phyloP scores from a whole-genome alignment of 2,113 vertebrate genomes.

The Bubo scandiacus region DNA sequence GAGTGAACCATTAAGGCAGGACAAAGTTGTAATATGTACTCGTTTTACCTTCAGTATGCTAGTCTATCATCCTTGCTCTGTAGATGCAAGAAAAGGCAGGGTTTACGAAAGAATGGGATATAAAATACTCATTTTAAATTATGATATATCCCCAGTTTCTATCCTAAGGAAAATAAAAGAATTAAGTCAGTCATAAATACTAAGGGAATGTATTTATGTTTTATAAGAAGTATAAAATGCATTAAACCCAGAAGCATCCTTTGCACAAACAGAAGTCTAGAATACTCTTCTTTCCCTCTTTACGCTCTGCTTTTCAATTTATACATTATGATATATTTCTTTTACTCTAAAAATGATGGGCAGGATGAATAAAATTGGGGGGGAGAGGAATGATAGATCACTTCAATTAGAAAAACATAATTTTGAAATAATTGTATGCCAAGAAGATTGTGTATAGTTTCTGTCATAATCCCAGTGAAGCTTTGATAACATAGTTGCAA shows the following conservation, averaged over 20 bases:
- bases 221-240: slow-evolving; percentile 8
- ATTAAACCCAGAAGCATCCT: not conserved
- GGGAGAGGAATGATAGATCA: not conserved
- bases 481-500: slow-evolving; percentile 32
- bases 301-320: not conserved
- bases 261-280: not conserved
- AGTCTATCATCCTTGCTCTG: not conserved
- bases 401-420: slow-evolving; percentile 37
- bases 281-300: not conserved
- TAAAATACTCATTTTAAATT: not conserved
- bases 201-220: slow-evolving; percentile 8
- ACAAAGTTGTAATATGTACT: not conserved
- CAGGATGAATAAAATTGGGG: slow-evolving; percentile 4
- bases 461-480: slow-evolving; percentile 28
- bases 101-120: not conserved
- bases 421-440: slow-evolving; percentile 35
- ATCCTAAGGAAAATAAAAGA: not conserved
- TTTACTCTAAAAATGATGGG: not conserved
- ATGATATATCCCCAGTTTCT: not conserved
- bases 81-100: not conserved
- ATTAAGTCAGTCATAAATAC: not conserved
- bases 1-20: not conserved
- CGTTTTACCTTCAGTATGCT: not conserved
- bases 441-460: not conserved
- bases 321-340: not conserved